Evolutionary conservation across 2,797 vertebrate species (phyloP).

Genomic region (Aeoliscus strigatus): DNA sequence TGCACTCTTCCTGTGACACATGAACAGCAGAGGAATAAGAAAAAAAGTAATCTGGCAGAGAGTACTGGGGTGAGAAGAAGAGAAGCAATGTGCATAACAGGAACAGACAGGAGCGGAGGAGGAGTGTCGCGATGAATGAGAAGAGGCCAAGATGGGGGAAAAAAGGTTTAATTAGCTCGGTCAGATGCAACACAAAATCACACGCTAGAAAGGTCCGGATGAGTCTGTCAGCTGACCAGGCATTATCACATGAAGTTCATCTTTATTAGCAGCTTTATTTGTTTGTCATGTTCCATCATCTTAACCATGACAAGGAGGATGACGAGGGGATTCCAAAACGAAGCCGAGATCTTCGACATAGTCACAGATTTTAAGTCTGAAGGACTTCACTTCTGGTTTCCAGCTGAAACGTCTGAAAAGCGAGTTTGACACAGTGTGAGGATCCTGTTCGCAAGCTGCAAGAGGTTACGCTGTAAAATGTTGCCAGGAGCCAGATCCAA

Average conservation of each 20-base stretch:
- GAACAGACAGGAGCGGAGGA: constrained; percentile 50
- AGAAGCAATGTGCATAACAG: constrained; percentile 32
- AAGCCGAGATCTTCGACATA: too few relatives aligned
- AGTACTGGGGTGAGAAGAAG: constrained; percentile 25
- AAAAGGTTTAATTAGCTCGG: constrained; percentile 43
- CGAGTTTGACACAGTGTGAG: not conserved
- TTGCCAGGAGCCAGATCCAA: not conserved
- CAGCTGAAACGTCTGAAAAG: too few relatives aligned
- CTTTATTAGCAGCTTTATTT: too few relatives aligned
- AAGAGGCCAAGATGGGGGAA: constrained; percentile 22
- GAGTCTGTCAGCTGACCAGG: constrained; percentile 9
- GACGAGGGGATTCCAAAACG: too few relatives aligned
- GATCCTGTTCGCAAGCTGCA: not conserved
- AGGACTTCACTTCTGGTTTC: too few relatives aligned
- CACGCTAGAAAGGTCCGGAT: constrained; percentile 17
- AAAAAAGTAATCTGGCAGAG: constrained; percentile 19
- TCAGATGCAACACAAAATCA: constrained; percentile 18
- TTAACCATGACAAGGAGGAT: too few relatives aligned
- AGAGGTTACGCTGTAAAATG: constrained; percentile 6
- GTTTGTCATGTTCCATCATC: too few relatives aligned
- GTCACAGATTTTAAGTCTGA: too few relatives aligned
- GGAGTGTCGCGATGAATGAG: constrained; percentile 41
- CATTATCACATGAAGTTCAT: too few relatives aligned
- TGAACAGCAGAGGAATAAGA: constrained; percentile 31
- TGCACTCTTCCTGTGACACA: constrained; percentile 39